Percentiles rank a stretch among this genome's conserved stretches.
phyloP scores from a whole-genome alignment of 2,113 vertebrate genomes.

The Charina bottae region DNA sequence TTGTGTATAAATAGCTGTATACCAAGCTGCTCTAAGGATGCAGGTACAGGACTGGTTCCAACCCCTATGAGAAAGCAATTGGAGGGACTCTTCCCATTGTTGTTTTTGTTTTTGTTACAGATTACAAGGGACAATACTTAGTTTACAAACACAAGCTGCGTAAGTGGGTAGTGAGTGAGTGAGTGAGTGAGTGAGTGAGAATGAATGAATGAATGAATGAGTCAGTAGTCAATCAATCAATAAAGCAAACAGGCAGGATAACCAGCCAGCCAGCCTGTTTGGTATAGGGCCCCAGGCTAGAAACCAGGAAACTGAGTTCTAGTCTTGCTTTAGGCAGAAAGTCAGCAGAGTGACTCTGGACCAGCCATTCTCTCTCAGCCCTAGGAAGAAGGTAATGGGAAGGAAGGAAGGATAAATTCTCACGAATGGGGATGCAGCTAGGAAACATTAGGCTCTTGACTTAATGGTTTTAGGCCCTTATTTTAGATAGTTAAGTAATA shows the following conservation, averaged over 20 bases:
- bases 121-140: neutral
- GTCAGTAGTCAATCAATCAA: neutral
- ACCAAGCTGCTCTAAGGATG: neutral
- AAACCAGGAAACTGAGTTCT: neutral
- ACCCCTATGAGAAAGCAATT: neutral
- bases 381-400: neutral
- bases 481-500: neutral
- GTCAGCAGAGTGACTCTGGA: neutral
- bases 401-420: neutral
- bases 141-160: neutral
- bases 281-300: neutral
- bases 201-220: neutral
- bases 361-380: neutral
- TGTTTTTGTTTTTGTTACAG: neutral
- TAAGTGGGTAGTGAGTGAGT: neutral
- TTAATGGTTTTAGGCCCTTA: neutral
- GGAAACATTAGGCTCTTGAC: neutral
- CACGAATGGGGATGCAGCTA: neutral
- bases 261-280: neutral
- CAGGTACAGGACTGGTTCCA: neutral
- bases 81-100: neutral
- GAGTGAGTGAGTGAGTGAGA: neutral
- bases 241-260: neutral
- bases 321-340: too few relatives aligned
- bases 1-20: neutral